Evolutionary conservation across 2,888 invertebrate species (phyloP).

Genomic region (Cryptocheilus praepositus): DNA sequence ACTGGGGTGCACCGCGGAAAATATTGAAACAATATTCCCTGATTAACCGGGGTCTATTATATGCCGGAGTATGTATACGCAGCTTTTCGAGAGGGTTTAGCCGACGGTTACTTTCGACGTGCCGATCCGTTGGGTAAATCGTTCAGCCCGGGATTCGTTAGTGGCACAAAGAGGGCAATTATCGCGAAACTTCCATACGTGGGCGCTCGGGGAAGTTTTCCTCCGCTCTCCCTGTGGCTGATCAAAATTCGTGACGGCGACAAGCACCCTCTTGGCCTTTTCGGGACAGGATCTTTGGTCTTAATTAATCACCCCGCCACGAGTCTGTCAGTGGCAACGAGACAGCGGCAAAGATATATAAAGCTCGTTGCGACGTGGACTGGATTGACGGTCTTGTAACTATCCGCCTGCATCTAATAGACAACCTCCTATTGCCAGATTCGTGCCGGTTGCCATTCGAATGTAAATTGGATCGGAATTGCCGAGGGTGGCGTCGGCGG

Average conservation of each 20-base stretch:
- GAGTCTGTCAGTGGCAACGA: not conserved
- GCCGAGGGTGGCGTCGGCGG: not conserved
- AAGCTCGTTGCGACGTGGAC: slow-evolving; percentile 27
- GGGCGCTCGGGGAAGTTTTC: not conserved
- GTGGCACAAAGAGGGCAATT: no score
- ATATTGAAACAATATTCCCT: no score
- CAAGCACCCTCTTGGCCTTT: no score
- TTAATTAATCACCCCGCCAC: slow-evolving; percentile 27
- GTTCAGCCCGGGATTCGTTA: no score
- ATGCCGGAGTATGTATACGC: no score
- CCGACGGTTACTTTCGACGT: no score
- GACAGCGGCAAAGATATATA: slow-evolving; percentile 17
- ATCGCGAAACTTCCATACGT: not conserved
- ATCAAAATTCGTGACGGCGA: no score
- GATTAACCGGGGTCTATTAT: no score
- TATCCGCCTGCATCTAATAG: slow-evolving; percentile 21
- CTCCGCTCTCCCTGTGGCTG: not conserved
- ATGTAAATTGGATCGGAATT: slow-evolving; percentile 47
- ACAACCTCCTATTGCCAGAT: slow-evolving; percentile 20
- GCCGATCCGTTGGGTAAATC: no score
- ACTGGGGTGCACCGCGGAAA: no score
- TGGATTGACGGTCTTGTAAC: slow-evolving; percentile 15
- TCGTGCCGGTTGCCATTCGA: slow-evolving; percentile 30
- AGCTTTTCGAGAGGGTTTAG: no score
- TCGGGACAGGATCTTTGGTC: slow-evolving; percentile 4